phyloP scores from a whole-genome alignment of 2,797 vertebrate species.

The Buceros bicornis region DNA sequence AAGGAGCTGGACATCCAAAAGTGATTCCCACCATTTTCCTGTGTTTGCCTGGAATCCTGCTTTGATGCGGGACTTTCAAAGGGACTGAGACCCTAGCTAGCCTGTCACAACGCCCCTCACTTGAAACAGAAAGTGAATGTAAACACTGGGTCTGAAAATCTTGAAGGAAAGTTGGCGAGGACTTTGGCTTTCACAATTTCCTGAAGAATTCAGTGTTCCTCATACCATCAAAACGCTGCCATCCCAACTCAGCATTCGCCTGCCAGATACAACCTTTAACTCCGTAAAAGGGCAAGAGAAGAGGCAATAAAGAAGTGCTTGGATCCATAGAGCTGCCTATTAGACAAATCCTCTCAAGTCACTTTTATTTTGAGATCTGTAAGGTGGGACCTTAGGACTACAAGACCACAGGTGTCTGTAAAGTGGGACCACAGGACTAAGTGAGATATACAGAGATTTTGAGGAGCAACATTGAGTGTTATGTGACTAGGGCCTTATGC shows the following conservation, averaged over 20 bases:
- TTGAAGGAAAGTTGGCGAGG: conserved; percentile 21
- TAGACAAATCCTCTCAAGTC: not conserved
- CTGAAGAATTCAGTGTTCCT: conserved; percentile 46
- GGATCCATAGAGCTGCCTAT: not conserved
- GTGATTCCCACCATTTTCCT: not conserved
- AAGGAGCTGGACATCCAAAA: not conserved
- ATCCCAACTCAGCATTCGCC: not conserved
- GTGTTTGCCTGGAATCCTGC: not conserved
- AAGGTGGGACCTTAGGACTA: not conserved
- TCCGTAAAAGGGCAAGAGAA: not conserved
- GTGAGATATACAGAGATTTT: not conserved
- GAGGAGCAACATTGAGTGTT: accelerated
- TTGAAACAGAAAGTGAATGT: conserved; percentile 45
- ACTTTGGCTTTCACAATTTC: conserved; percentile 30
- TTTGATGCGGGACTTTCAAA: not conserved
- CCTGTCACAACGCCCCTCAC: not conserved
- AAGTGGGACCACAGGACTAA: not conserved
- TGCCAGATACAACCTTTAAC: not conserved
- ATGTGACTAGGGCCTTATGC: not conserved
- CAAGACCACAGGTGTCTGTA: too few relatives aligned
- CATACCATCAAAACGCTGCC: not conserved
- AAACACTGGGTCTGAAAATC: conserved; percentile 7
- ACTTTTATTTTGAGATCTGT: not conserved
- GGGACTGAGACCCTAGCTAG: not conserved
- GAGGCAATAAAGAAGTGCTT: not conserved